Evolutionary conservation across 2,113 vertebrate species (phyloP).

Genomic region (Protomyctophum bolini): DNA sequence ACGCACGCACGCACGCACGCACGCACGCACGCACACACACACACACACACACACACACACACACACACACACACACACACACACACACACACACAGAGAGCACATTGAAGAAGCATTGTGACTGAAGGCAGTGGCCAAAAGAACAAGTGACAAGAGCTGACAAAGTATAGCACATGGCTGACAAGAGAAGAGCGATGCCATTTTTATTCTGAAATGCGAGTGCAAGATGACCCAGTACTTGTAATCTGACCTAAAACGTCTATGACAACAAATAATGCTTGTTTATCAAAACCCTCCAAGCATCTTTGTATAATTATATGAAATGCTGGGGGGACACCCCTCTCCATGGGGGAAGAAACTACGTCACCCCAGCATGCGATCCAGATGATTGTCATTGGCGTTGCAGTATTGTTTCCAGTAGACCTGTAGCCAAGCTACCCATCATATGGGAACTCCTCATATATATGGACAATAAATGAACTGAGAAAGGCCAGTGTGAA

Average conservation of each 20-base stretch:
- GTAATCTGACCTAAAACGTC: slow-evolving; percentile 78
- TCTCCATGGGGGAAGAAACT: slow-evolving; percentile 76
- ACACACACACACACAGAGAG: slow-evolving; percentile 71
- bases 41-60: slow-evolving; percentile 81
- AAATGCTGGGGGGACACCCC: slow-evolving; percentile 83
- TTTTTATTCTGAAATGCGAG: slow-evolving; percentile 83
- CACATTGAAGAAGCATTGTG: slow-evolving; percentile 82
- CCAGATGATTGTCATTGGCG: slow-evolving; percentile 95
- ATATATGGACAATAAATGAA: slow-evolving; percentile 31
- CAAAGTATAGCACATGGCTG: slow-evolving; percentile 50
- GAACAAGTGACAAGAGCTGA: slow-evolving; percentile 67
- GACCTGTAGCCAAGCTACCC: slow-evolving; percentile 85
- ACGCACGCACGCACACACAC: slow-evolving; percentile 76
- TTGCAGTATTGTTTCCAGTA: slow-evolving; percentile 76
- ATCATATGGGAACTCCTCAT: slow-evolving; percentile 81
- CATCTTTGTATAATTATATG: slow-evolving; percentile 74
- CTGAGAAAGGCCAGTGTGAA: slow-evolving; percentile 3
- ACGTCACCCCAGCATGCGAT: slow-evolving; percentile 76
- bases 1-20: slow-evolving; percentile 67
- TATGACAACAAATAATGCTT: slow-evolving; percentile 74
- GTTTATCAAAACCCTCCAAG: slow-evolving; percentile 86
- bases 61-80: slow-evolving; percentile 73
- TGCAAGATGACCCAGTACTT: slow-evolving; percentile 81
- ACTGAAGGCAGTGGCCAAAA: slow-evolving; percentile 70
- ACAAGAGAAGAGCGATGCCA: slow-evolving; percentile 56